These are phyloP conservation scores for Melanchra persicariae DNA, from an alignment of 2,888 invertebrate species.

Conservation along the genomic window DNA sequence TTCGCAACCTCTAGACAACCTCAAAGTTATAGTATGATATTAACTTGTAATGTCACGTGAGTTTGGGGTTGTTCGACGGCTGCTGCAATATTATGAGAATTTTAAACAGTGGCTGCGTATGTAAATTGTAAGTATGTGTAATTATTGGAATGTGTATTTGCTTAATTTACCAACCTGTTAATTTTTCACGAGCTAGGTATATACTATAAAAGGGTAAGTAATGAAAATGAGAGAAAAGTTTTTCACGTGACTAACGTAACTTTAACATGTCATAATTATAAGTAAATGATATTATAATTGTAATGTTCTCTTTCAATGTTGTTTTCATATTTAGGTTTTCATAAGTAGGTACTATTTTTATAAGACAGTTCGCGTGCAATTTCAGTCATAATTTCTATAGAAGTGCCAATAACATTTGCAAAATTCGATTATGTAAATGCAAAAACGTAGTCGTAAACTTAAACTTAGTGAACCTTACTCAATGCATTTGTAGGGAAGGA, in stretches of 20 bases:
- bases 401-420: slow-evolving; percentile 15
- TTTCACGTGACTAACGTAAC: too few species aligned
- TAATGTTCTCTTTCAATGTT: too few species aligned
- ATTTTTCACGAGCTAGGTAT: too few species aligned
- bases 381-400: neutral
- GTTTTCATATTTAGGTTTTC: too few species aligned
- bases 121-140: neutral
- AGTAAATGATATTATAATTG: too few species aligned
- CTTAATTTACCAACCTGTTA: too few species aligned
- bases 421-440: slow-evolving; percentile 33
- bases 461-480: slow-evolving; percentile 21
- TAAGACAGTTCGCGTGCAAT: neutral
- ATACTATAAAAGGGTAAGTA: too few species aligned
- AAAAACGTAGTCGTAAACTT: slow-evolving; percentile 21
- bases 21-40: slow-evolving; percentile 27
- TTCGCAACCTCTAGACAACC: slow-evolving; percentile 57
- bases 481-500: slow-evolving; percentile 25
- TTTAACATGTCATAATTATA: neutral
- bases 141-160: neutral
- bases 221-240: too few species aligned
- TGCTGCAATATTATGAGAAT: neutral
- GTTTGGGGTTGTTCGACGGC: slow-evolving; percentile 12
- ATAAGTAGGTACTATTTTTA: neutral
- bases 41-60: slow-evolving; percentile 25
- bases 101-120: neutral